Percentiles rank a stretch among this genome's conserved stretches.
These are phyloP conservation scores for Coleophora flavipennella DNA, from an alignment of 2,888 invertebrate species.

Conservation along the genomic window DNA sequence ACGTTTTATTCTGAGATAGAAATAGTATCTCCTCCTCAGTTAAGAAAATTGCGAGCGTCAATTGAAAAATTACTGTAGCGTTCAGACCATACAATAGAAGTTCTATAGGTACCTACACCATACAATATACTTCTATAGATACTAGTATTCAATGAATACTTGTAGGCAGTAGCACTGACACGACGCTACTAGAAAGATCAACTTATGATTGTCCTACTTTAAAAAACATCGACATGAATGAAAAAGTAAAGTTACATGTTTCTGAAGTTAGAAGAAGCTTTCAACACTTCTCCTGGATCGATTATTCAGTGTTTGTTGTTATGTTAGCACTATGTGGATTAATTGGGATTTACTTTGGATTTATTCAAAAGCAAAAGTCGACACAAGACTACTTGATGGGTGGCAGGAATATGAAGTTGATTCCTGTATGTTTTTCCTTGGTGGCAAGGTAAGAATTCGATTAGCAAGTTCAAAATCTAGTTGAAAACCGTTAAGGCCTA, in stretches of 20 bases:
- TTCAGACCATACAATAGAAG: too few relatives aligned
- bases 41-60: slow-evolving; percentile 42
- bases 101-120: too few relatives aligned
- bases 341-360: slow-evolving; percentile 86
- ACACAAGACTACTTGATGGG: slow-evolving; percentile 86
- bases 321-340: slow-evolving; percentile 82
- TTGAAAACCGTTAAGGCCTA: too few relatives aligned
- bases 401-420: slow-evolving; percentile 81
- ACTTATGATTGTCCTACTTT: background rate
- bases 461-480: background rate
- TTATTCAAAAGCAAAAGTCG: slow-evolving; percentile 72
- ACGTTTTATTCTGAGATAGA: background rate
- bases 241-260: slow-evolving; percentile 30
- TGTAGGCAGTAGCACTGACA: slow-evolving; percentile 12
- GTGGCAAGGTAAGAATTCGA: slow-evolving; percentile 83
- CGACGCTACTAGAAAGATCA: background rate
- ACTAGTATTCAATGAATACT: slow-evolving; percentile 3
- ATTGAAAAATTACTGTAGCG: slow-evolving; percentile 46
- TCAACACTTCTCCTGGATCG: slow-evolving; percentile 69
- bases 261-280: slow-evolving; percentile 32
- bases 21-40: slow-evolving; percentile 2
- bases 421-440: slow-evolving; percentile 86
- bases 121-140: too few relatives aligned
- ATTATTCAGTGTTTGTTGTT: slow-evolving; percentile 77
- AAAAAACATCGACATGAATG: slow-evolving; percentile 19